A percentile compares a stretch with the other conserved stretches of the same genome.
Conservation (phyloP, 2,888 invertebrate genomes). For the Andrena camellia region DNA sequence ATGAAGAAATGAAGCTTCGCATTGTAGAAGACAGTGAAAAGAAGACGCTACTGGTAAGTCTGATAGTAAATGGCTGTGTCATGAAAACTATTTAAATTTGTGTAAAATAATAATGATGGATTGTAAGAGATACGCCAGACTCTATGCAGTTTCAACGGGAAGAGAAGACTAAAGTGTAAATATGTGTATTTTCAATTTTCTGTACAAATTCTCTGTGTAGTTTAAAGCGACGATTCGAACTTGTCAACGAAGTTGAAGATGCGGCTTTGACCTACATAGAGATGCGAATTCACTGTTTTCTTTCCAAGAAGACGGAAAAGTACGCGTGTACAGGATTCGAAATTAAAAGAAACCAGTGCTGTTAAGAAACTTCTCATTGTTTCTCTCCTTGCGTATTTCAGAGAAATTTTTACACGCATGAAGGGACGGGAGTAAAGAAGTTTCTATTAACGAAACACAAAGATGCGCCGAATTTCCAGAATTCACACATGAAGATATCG, state of each 20-base stretch:
- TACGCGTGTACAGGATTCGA: background rate
- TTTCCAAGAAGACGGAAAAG: constrained; percentile 8
- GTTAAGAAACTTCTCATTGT: no score
- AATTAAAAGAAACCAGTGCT: no score
- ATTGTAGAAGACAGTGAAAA: background rate
- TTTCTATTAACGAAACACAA: background rate
- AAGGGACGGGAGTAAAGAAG: no score
- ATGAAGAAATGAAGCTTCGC: no score
- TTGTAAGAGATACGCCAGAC: background rate
- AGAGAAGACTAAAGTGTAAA: constrained; percentile 15
- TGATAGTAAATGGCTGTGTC: no score
- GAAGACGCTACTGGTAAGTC: background rate
- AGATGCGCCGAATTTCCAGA: background rate
- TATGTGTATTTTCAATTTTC: constrained; percentile 58
- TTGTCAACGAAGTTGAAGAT: constrained; percentile 66
- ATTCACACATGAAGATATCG: background rate
- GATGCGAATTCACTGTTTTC: constrained; percentile 57
- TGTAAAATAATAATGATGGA: background rate
- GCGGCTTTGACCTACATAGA: constrained; percentile 76
- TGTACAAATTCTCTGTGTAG: constrained; percentile 29
- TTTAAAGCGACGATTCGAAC: constrained; percentile 41
- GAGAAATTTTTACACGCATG: no score
- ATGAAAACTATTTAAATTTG: background rate
- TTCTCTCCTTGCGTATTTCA: no score
- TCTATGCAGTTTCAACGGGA: constrained; percentile 3